Percentiles rank a stretch among this genome's conserved stretches.
Conservation (phyloP, 2,113 vertebrate genomes). For the Macroglossus sobrinus region DNA sequence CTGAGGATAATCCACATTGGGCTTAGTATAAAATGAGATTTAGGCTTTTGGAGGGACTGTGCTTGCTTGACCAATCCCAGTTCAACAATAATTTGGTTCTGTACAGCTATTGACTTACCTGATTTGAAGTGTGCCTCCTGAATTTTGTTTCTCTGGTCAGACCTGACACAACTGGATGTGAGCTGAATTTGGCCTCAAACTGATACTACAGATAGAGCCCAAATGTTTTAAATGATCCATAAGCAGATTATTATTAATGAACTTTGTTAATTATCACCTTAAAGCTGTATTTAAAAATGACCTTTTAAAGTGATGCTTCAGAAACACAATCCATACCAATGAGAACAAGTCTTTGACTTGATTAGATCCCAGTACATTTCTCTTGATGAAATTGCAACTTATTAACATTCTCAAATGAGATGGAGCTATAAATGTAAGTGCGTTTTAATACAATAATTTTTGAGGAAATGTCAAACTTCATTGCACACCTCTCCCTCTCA, state of each 20-base stretch:
- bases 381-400: slow-evolving; percentile 79
- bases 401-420: slow-evolving; percentile 83
- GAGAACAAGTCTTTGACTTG: slow-evolving; percentile 65
- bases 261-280: slow-evolving; percentile 75
- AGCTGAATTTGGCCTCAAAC: not conserved
- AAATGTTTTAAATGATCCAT: not conserved
- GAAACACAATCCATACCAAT: slow-evolving; percentile 66
- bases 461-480: slow-evolving; percentile 80
- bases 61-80: not conserved
- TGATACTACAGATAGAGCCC: not conserved
- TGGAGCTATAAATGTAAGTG: slow-evolving; percentile 79
- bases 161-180: not conserved
- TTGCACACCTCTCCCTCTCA: slow-evolving; percentile 55
- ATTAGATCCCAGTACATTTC: slow-evolving; percentile 80
- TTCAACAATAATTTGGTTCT: not conserved
- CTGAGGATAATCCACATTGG: not conserved
- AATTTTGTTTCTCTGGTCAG: not conserved
- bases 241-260: slow-evolving; percentile 72
- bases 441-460: slow-evolving; percentile 83
- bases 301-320: slow-evolving; percentile 70
- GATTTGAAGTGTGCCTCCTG: not conserved
- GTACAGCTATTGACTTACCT: not conserved
- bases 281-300: slow-evolving; percentile 73
- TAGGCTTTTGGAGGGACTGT: not conserved
- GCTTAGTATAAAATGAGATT: not conserved